Percentiles rank a stretch among this genome's conserved stretches.
Conservation (phyloP, 2,888 invertebrate genomes). For the Drosophila mercatorum region DNA sequence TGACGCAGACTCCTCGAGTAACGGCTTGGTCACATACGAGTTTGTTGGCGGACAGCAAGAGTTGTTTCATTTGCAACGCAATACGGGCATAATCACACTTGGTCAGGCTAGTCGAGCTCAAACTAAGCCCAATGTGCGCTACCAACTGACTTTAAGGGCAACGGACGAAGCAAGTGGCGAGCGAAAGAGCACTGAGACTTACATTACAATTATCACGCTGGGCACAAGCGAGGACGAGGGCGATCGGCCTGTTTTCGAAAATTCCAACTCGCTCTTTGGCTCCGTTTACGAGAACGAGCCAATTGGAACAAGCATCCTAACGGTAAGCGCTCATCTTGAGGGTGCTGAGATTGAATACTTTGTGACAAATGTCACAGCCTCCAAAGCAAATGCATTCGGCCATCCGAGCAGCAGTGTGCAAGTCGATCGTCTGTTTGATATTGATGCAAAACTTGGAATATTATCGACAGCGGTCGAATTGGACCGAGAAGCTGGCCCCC, state of each 20-base stretch:
- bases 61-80: conserved; percentile 92
- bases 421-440: conserved; percentile 95
- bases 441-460: conserved; percentile 94
- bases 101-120: conserved; percentile 85
- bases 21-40: conserved; percentile 96
- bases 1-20: conserved; percentile 95
- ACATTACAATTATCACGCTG: conserved; percentile 92
- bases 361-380: conserved; percentile 91
- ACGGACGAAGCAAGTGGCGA: conserved; percentile 96
- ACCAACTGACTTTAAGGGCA: conserved; percentile 93
- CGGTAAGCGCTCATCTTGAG: conserved; percentile 89
- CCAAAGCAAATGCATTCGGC: conserved; percentile 78
- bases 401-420: conserved; percentile 85
- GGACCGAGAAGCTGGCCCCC: conserved; percentile 93
- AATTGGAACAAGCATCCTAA: conserved; percentile 93
- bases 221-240: conserved; percentile 84
- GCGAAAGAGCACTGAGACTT: conserved; percentile 93
- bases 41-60: conserved; percentile 91
- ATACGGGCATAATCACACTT: conserved; percentile 90
- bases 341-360: conserved; percentile 93
- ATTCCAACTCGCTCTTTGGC: conserved; percentile 88
- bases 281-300: conserved; percentile 95
- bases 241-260: conserved; percentile 87
- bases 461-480: conserved; percentile 93
- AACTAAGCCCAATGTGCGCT: conserved; percentile 89